Base-by-base conservation (phyloP, 64 coral and sea anemone genomes). In the Stichodactyla helianthus region DNA sequence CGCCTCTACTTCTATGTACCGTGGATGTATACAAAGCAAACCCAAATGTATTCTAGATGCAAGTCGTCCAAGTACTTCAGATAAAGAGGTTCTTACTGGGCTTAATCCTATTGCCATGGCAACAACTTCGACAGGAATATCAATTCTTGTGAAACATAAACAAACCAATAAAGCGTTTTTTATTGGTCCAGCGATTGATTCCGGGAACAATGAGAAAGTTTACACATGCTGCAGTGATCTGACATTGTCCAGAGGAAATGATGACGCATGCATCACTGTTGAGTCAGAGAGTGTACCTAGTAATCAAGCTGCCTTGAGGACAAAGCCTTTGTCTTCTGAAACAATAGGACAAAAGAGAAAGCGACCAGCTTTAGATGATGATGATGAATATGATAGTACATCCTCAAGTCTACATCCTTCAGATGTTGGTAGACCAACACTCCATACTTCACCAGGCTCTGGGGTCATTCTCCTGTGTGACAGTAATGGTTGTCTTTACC, bases 31-130 rank as follows among this genome's bases (percentile, higher is more conserved):
- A 53, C 90, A 96, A 26, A 88, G 86, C 82, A 11, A 27, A 12
- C 94, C 94, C 70, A 93, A 93, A 26, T 90, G 91, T 70, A 88
- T 96, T 82, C 13, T 88, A n/a, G 79, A 92, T 79, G 85, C 59
- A 10, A 88, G 71, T 59, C 54, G 50, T 18, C 23, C 85, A 52
- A 51, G 25, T 26, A 14, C 58, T 3, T 17, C 55, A 22, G 77
- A 84, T 58, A 96, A 93, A 76, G 88, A 96, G 54, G 79, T 92
- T 4, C 54, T 88, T 53, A 77, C 91, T 50, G 94, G 91, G 1
- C 65, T 96, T 27, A 96, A 81, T 50, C 94, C 94, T 15, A 35
- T 96, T 58, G 84, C 94, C 74, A 88, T 96, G 79, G 88, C 94
- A 88, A 63, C 94, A 19, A 96, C 94, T 16, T 63, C 86, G 16